Evolutionary conservation across 2,113 vertebrate genomes (phyloP), one percentile per base, ranked within the genome.

Genomic region (Willisornis vidua): DNA sequence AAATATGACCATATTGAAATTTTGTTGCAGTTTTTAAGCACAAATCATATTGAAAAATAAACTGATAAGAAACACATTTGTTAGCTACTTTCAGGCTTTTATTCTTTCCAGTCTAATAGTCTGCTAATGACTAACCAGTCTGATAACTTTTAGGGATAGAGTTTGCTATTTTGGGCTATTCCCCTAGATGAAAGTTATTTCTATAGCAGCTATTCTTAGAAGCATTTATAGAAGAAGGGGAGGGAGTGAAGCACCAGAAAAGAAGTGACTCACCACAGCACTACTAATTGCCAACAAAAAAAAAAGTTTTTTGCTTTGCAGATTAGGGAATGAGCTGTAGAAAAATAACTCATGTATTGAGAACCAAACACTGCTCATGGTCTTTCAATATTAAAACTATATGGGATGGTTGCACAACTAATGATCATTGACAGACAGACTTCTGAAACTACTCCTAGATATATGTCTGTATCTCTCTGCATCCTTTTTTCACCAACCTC

Each of bases 161-260:
- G 7, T 73, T 45, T 87, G 46, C 58, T 94, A 93, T 92, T 95
- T 96, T 91, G 8, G 57, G 58, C 70, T 90, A 10, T 77, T 71
- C n/a, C 95, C 87, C 88, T 84, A 37, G 75, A 81, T 83, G 63
- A 95, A 91, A 94, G 89, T 49, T 92, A 76, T 49, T 94, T 90
- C 96, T 81, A 80, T 35, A 58, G 29, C 23, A 87, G 85, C 78
- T 97, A 96, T 97, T 97, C 78, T 97, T 93, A 94, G 97, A 91
- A 94, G 28, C 55, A 85, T 90, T 95, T 80, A 94, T 94, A 63
- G 93, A 88, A 96, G 88, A 86, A 75, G 39, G 35, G 37, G 81
- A 84, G 16, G 15, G 2, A 76, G 4, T 46, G 66, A 94, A 92
- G 83, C 72, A 90, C 94, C 84, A 75, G 71, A 31, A 83, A 48